A percentile compares a stretch with the other conserved stretches of the same genome.
Evolutionary conservation across 2,888 invertebrate genomes (phyloP).

Genomic region (Cantharis flavilabris): DNA sequence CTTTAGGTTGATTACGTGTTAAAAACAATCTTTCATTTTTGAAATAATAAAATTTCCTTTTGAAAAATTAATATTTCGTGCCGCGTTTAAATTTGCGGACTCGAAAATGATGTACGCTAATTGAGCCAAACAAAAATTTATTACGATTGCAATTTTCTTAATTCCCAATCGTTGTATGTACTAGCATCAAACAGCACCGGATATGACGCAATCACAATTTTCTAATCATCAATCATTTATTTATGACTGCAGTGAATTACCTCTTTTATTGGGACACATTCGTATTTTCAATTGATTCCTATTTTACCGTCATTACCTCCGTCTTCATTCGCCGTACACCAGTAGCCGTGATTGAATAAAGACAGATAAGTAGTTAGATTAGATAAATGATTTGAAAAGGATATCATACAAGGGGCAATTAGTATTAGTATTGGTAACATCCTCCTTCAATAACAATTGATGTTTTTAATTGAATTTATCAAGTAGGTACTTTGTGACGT

Average conservation of each 20-base stretch:
- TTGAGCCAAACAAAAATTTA: slow-evolving; percentile 18
- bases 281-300: slow-evolving; percentile 36
- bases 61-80: not conserved
- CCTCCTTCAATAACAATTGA: slow-evolving; percentile 42
- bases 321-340: slow-evolving; percentile 24
- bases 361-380: slow-evolving; percentile 16
- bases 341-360: slow-evolving; percentile 10
- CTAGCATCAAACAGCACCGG: slow-evolving; percentile 43
- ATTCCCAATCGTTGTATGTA: slow-evolving; percentile 20
- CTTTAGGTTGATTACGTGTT: not conserved
- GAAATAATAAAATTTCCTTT: not conserved
- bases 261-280: slow-evolving; percentile 40
- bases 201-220: slow-evolving; percentile 56
- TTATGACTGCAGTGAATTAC: slow-evolving; percentile 53
- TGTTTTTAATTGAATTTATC: slow-evolving; percentile 32
- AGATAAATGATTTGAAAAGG: slow-evolving; percentile 31
- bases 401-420: slow-evolving; percentile 36
- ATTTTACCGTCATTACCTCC: slow-evolving; percentile 30
- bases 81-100: not conserved
- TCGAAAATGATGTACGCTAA: slow-evolving; percentile 4
- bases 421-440: slow-evolving; percentile 43
- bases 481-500: not conserved
- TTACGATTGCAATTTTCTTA: slow-evolving; percentile 30
- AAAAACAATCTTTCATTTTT: not conserved
- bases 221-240: slow-evolving; percentile 58